These are phyloP conservation scores for Drosophila guanche DNA, from an alignment of 1,140 invertebrate species.

Conservation along the genomic window DNA sequence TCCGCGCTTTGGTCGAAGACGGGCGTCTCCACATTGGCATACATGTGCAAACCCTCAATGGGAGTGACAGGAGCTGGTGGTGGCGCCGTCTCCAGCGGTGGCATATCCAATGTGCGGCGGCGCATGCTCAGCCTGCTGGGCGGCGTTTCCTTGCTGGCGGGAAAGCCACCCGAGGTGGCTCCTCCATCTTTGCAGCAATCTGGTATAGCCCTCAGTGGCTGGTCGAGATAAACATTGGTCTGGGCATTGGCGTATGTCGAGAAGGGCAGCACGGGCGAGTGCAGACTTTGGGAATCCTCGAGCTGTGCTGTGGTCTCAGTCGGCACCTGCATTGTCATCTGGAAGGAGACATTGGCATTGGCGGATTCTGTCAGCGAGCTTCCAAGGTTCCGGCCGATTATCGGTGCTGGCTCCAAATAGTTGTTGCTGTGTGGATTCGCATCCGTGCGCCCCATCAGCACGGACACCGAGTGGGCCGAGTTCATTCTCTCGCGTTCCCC, in stretches of 20 bases:
- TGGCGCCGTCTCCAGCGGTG: conserved; percentile 83
- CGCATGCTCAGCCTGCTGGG: conserved; percentile 23
- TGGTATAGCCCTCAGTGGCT: conserved; percentile 67
- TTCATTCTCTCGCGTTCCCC: conserved; percentile 52
- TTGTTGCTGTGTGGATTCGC: conserved; percentile 67
- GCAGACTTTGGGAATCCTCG: conserved; percentile 84
- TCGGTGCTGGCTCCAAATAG: conserved; percentile 70
- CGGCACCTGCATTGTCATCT: neutral
- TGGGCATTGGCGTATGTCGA: conserved; percentile 45
- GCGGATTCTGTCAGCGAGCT: conserved; percentile 19
- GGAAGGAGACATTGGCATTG: conserved; percentile 3
- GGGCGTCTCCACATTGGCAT: conserved; percentile 70
- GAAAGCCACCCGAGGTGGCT: conserved; percentile 50
- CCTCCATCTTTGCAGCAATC: conserved; percentile 64
- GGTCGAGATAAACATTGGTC: conserved; percentile 71
- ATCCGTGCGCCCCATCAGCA: conserved; percentile 54
- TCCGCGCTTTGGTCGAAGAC: conserved; percentile 55
- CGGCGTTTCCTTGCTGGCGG: conserved; percentile 16
- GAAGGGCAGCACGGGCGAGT: conserved; percentile 52
- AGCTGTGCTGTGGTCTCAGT: conserved; percentile 50
- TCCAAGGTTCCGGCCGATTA: conserved; percentile 35
- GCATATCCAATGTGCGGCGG: conserved; percentile 64
- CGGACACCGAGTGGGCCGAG: conserved; percentile 57
- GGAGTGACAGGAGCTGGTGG: conserved; percentile 35
- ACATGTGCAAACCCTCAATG: conserved; percentile 60